Evolutionary conservation across 2,113 vertebrate species (phyloP).

Genomic region (Oncorhynchus keta): DNA sequence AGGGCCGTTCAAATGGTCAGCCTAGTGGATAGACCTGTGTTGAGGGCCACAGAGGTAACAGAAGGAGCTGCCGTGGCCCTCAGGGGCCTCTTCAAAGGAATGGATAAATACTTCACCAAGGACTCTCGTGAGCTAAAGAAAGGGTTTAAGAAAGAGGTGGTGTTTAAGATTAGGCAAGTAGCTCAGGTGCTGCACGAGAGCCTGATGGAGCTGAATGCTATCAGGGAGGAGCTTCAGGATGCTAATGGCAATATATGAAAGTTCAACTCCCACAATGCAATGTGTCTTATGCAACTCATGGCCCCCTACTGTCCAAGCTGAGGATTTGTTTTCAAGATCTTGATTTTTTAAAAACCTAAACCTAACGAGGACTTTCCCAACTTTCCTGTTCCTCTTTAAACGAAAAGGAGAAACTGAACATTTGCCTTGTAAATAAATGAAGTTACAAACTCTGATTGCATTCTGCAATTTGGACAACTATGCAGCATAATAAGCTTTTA

Average conservation of each 20-base stretch:
- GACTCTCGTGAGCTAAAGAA: conserved; percentile 69
- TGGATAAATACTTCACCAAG: conserved; percentile 72
- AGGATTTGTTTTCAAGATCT: conserved; percentile 1
- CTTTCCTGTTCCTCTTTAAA: too few relatives aligned
- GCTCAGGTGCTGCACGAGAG: conserved; percentile 59
- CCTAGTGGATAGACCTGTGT: conserved; percentile 47
- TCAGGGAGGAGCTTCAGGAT: conserved; percentile 68
- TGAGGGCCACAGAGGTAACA: conserved; percentile 27
- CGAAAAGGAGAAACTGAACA: too few relatives aligned
- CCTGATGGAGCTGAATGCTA: conserved; percentile 62
- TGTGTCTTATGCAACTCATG: neutral
- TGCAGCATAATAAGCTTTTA: too few relatives aligned
- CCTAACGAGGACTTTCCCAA: neutral
- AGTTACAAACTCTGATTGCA: neutral
- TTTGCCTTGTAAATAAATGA: neutral
- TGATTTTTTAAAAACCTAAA: neutral
- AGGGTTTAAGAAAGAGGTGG: conserved; percentile 62
- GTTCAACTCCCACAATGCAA: neutral
- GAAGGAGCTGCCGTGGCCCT: conserved; percentile 31
- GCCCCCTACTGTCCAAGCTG: conserved; percentile 14
- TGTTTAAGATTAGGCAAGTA: conserved; percentile 53
- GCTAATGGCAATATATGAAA: conserved; percentile 50
- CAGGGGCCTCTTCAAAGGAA: conserved; percentile 57
- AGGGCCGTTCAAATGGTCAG: conserved; percentile 62
- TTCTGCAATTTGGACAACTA: too few relatives aligned